Conservation (phyloP, 2,888 invertebrate species). For the Toxonevra muliebris region DNA sequence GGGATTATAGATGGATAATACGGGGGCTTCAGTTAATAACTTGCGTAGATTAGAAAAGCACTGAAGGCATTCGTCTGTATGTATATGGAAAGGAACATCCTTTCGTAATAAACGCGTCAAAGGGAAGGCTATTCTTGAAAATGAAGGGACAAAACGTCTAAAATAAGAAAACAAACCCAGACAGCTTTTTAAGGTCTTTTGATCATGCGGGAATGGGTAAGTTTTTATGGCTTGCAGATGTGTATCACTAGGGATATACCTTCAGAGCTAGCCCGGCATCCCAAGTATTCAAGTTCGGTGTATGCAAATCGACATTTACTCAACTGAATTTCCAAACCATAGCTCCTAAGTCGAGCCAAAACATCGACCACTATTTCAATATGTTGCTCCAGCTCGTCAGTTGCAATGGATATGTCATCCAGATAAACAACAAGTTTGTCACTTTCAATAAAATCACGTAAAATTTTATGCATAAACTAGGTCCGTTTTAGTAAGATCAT, state of each 20-base stretch:
- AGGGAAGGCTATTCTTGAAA: slow-evolving; percentile 13
- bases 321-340: slow-evolving; percentile 14
- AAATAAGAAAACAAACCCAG: slow-evolving; percentile 26
- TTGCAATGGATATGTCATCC: slow-evolving; percentile 32
- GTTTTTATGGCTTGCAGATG: slow-evolving; percentile 7
- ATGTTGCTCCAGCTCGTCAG: slow-evolving; percentile 24
- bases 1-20: slow-evolving; percentile 16
- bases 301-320: slow-evolving; percentile 19
- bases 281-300: slow-evolving; percentile 9
- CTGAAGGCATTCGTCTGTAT: background rate
- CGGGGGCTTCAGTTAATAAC: background rate
- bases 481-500: slow-evolving; percentile 25
- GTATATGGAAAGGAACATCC: slow-evolving; percentile 8
- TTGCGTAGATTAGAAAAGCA: slow-evolving; percentile 1
- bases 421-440: slow-evolving; percentile 28
- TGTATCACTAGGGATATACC: slow-evolving; percentile 12
- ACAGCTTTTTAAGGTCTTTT: slow-evolving; percentile 3
- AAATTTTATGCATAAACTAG: slow-evolving; percentile 23
- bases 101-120: slow-evolving; percentile 1
- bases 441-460: slow-evolving; percentile 21
- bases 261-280: background rate
- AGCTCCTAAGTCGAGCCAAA: slow-evolving; percentile 14
- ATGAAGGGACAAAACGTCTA: slow-evolving; percentile 13
- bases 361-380: slow-evolving; percentile 20
- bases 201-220: background rate